These are phyloP conservation scores for Cyrtorhinus lividipennis DNA, from an alignment of 1,140 invertebrate species.

Conservation along the genomic window DNA sequence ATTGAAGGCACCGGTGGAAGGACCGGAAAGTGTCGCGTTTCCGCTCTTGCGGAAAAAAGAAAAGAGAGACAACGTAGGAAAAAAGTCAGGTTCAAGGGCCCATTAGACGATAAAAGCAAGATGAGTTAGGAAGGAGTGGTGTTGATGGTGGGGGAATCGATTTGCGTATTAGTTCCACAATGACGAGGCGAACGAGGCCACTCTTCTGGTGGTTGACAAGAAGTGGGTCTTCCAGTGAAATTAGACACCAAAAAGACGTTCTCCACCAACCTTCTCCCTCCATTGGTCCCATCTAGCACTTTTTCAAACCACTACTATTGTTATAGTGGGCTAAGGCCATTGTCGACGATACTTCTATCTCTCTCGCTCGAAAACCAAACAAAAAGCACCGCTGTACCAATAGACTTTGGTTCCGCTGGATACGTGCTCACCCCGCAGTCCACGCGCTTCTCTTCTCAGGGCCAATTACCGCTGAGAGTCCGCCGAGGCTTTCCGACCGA, in stretches of 20 bases:
- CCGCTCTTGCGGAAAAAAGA: too few relatives aligned
- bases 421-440: constrained; percentile 1
- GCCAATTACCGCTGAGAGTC: not conserved
- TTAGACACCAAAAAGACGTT: not conserved
- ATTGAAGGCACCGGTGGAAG: too few relatives aligned
- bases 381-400: not conserved
- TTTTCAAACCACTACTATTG: too few relatives aligned
- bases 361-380: not conserved
- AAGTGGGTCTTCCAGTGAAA: not conserved
- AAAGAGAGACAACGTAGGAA: too few relatives aligned
- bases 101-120: not conserved
- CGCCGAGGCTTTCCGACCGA: not conserved
- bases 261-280: not conserved
- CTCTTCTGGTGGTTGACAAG: not conserved
- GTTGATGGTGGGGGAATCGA: not conserved
- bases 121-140: not conserved
- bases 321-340: not conserved
- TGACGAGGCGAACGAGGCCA: not conserved
- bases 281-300: not conserved
- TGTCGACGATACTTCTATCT: not conserved
- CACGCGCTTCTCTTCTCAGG: not conserved
- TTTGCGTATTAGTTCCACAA: constrained; percentile 2
- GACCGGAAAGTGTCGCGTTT: too few relatives aligned
- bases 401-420: constrained; percentile 6
- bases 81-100: not conserved